Conservation (phyloP, 1,140 invertebrate genomes). For the Drosophila teissieri region DNA sequence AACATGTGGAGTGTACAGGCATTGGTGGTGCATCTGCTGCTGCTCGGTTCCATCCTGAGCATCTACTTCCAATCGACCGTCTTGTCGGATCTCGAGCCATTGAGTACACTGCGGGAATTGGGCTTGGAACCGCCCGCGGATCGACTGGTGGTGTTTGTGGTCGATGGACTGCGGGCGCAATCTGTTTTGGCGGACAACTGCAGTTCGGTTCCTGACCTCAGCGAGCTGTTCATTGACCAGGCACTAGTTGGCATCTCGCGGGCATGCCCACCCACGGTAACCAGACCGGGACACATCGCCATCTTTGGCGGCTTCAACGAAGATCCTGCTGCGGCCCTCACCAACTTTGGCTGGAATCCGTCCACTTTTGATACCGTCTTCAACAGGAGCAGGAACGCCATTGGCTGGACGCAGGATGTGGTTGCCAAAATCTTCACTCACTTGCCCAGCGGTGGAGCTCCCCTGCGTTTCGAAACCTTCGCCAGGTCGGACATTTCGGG, state of each 20-base stretch:
- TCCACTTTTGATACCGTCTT: constrained; percentile 98
- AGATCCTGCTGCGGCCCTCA: constrained; percentile 96
- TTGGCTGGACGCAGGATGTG: constrained; percentile 87
- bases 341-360: constrained; percentile 97
- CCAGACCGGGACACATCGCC: constrained; percentile 97
- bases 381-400: constrained; percentile 89
- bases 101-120: constrained; percentile 81
- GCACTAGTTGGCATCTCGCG: constrained; percentile 95
- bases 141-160: constrained; percentile 92
- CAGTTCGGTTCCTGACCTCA: constrained; percentile 48
- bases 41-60: constrained; percentile 87
- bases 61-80: constrained; percentile 88
- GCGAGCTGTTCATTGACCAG: constrained; percentile 76
- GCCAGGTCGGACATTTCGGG: not conserved
- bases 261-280: constrained; percentile 96
- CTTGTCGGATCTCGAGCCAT: constrained; percentile 85
- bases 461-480: constrained; percentile 10
- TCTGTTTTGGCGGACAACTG: constrained; percentile 87
- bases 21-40: constrained; percentile 85
- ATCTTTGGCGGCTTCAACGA: constrained; percentile 97
- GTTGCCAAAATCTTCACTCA: constrained; percentile 18
- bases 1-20: constrained; percentile 77
- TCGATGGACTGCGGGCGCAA: constrained; percentile 94
- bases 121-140: constrained; percentile 88
- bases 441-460: constrained; percentile 10